Base-by-base conservation (phyloP, 2,797 vertebrate species). In the Aratinga solstitialis region DNA sequence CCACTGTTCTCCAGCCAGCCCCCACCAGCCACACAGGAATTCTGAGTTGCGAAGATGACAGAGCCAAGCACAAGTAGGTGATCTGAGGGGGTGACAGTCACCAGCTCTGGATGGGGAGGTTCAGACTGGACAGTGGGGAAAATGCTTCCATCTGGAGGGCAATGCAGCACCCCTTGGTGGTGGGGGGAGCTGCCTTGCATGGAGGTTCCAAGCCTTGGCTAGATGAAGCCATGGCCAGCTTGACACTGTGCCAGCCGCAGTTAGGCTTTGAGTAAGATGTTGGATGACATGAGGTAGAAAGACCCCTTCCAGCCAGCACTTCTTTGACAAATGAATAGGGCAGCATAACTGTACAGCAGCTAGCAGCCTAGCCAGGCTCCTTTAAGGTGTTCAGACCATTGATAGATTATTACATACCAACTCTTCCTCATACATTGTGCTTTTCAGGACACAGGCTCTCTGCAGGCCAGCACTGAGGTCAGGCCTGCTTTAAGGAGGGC, bases 21-120 rank as follows among this genome's bases (percentile, higher is more conserved):
- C 58, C 40, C 3, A 2, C 21, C 59, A n/a, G 17, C 18, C 40
- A 5, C 11, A 5, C 1, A 1, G 68, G n/a, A 77, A 34, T 29
- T 3, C 58, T 4, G 73, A 54, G 65, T 22, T 58, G 29, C 13
- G 29, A 50, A 62, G 50, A 7, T 1, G 67, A 54, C 26, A 38
- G 34, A 71, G 40, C 42, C 81, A 36, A 72, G n/a, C 36, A 21
- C 0, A 0, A 47, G 69, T 4, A n/a, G 56, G 53, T 22, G 40
- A 67, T 18, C 16, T 23, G 45, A n/a, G 47, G 51, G 30, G 30
- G 14, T 3, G 27, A 9, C 5, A 47, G 45, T 20, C 42, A 14
- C 63, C 27, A 16, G 32, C 42, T 62, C 26, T 17, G 9, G 22
- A 9, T 48, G 34, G 17, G 18, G 26, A 61, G 3, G 29, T 62